Conservation (phyloP, 2,888 invertebrate species). For the Drosophila quinaria region DNA sequence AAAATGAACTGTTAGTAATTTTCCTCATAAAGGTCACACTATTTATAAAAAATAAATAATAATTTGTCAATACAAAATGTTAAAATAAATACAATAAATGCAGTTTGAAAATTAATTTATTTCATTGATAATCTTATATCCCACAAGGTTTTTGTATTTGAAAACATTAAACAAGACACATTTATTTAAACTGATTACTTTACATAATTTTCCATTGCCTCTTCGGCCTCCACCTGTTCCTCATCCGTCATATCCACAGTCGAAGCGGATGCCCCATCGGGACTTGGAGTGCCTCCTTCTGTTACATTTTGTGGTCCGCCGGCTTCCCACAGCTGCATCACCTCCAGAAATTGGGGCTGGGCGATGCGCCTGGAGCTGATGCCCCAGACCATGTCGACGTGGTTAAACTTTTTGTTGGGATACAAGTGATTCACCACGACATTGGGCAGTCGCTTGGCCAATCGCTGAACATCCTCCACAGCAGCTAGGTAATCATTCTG, state of each 20-base stretch:
- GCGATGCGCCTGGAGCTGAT: slow-evolving; percentile 53
- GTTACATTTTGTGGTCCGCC: slow-evolving; percentile 6
- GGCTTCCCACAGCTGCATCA: slow-evolving; percentile 46
- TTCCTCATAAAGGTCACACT: too few species aligned
- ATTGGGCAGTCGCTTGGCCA: slow-evolving; percentile 72
- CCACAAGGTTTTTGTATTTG: too few species aligned
- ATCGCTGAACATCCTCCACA: slow-evolving; percentile 72
- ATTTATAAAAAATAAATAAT: too few species aligned
- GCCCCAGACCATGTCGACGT: slow-evolving; percentile 74
- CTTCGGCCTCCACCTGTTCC: background rate
- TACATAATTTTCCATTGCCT: background rate
- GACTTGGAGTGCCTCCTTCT: background rate
- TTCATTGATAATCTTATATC: too few species aligned
- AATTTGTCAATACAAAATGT: too few species aligned
- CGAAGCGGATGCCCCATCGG: background rate
- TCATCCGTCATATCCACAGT: background rate
- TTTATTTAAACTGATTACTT: background rate
- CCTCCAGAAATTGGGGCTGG: slow-evolving; percentile 64
- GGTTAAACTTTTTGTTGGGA: slow-evolving; percentile 75
- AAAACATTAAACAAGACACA: too few species aligned
- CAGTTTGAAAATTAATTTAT: too few species aligned
- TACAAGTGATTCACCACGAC: slow-evolving; percentile 63
- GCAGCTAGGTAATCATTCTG: slow-evolving; percentile 87
- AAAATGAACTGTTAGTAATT: too few species aligned
- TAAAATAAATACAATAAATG: too few species aligned